These are phyloP conservation scores for Acleris sparsana DNA, from an alignment of 2,888 invertebrate genomes.

Conservation along the genomic window DNA sequence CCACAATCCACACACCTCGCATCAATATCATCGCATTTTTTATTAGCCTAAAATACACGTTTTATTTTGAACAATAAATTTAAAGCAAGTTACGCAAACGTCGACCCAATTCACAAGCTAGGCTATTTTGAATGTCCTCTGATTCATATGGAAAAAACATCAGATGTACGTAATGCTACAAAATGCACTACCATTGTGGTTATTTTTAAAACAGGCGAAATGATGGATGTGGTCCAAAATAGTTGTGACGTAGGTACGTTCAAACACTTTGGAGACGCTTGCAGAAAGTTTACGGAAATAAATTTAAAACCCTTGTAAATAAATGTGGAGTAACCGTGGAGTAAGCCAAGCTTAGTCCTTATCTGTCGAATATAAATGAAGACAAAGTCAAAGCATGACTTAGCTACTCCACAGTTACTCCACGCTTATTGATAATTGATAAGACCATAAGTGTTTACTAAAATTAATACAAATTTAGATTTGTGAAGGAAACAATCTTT, in stretches of 20 bases:
- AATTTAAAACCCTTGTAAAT: too few species aligned
- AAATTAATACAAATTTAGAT: too few species aligned
- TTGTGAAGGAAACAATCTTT: too few species aligned
- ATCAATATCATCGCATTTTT: slow-evolving; percentile 7
- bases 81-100: slow-evolving; percentile 48
- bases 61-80: slow-evolving; percentile 22
- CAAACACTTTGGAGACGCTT: background rate
- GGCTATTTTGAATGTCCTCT: slow-evolving; percentile 55
- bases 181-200: slow-evolving; percentile 36
- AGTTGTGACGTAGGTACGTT: slow-evolving; percentile 18
- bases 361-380: too few species aligned
- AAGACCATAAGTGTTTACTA: too few species aligned
- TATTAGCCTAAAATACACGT: slow-evolving; percentile 10
- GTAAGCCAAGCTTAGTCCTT: too few species aligned
- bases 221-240: slow-evolving; percentile 26
- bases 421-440: too few species aligned
- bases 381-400: too few species aligned
- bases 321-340: too few species aligned
- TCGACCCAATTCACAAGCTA: slow-evolving; percentile 50
- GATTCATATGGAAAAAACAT: slow-evolving; percentile 55
- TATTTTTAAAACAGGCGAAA: slow-evolving; percentile 26
- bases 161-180: slow-evolving; percentile 42
- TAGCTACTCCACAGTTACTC: too few species aligned
- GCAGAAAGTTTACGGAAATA: too few species aligned
- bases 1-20: background rate